Conservation (phyloP, 2,797 vertebrate genomes). For the Cyclura pinguis region DNA sequence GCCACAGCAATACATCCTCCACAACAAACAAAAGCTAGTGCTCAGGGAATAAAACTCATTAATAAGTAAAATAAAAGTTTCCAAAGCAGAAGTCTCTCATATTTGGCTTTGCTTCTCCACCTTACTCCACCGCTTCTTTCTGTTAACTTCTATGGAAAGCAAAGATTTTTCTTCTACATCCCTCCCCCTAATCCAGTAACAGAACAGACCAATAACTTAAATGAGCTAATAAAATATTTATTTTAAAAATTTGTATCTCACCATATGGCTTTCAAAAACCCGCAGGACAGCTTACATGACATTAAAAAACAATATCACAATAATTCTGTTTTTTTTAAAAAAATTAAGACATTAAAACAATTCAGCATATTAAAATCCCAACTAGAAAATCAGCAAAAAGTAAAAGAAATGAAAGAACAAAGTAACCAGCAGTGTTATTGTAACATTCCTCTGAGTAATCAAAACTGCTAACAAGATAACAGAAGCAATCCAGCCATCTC, state of each 20-base stretch:
- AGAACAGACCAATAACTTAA: neutral
- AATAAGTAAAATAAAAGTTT: slow-evolving; percentile 23
- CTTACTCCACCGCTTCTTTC: neutral
- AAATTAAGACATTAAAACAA: neutral
- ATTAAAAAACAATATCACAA: neutral
- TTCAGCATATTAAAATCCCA: slow-evolving; percentile 1
- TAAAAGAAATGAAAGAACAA: too few species aligned
- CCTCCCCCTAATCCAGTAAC: neutral
- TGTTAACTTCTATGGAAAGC: neutral
- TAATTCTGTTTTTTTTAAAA: neutral
- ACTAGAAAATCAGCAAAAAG: neutral
- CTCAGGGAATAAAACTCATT: slow-evolving; percentile 32
- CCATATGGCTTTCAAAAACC: neutral
- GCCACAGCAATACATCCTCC: slow-evolving; percentile 51
- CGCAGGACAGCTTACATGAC: neutral
- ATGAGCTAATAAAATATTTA: neutral
- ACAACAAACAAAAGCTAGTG: slow-evolving; percentile 1
- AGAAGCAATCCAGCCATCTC: neutral
- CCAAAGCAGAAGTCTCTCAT: neutral
- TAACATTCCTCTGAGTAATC: too few species aligned
- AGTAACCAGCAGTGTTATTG: neutral
- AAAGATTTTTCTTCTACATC: neutral
- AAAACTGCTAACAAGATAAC: too few species aligned
- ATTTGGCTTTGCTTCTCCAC: neutral
- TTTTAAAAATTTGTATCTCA: neutral